Evolutionary conservation across 2,888 invertebrate genomes (phyloP).

Genomic region (Allolobophora icterica): DNA sequence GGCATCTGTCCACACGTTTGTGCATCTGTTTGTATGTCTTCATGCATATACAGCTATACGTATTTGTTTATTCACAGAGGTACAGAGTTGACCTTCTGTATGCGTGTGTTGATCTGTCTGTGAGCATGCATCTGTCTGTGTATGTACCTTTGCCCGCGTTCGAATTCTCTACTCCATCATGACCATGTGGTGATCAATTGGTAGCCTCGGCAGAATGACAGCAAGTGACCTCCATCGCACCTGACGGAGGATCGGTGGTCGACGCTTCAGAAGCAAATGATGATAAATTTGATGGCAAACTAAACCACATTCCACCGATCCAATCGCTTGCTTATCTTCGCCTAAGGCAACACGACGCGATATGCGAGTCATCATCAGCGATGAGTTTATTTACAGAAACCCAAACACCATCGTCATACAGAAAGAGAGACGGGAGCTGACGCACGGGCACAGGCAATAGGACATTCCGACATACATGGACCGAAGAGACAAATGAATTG

Average conservation of each 20-base stretch:
- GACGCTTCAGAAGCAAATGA: neutral
- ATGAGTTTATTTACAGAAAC: neutral
- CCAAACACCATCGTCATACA: neutral
- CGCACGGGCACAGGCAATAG: neutral
- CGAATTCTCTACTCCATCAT: neutral
- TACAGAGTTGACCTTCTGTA: neutral
- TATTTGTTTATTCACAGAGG: slow-evolving; percentile 12
- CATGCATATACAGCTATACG: neutral
- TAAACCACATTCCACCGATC: neutral
- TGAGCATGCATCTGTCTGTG: too few relatives aligned
- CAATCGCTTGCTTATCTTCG: slow-evolving; percentile 1
- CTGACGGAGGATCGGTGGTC: neutral
- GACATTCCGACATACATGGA: too few relatives aligned
- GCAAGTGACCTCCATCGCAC: neutral
- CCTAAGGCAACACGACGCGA: neutral
- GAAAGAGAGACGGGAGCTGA: neutral
- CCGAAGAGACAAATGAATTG: too few relatives aligned
- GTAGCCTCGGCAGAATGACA: neutral
- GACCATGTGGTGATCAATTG: neutral
- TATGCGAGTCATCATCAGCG: neutral
- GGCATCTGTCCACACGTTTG: neutral
- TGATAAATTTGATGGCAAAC: neutral
- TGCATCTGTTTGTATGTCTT: neutral
- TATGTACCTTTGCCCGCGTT: neutral
- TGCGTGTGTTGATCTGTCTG: too few relatives aligned